Conservation (phyloP, 2,888 invertebrate genomes). For the Tortrix viridana region DNA sequence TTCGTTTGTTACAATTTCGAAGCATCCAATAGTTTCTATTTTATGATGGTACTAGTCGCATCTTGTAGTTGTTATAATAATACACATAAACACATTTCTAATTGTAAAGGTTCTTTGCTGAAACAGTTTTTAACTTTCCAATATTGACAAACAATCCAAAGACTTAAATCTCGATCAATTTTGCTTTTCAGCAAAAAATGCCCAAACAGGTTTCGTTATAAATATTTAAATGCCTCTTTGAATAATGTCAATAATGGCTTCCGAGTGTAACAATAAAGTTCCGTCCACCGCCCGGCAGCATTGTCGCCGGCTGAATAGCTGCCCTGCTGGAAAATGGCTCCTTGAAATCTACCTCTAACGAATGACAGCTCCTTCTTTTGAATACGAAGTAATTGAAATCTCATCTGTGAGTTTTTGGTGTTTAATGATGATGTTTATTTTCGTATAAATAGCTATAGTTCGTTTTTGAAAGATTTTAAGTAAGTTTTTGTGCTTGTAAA, state of each 20-base stretch:
- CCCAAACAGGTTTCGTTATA: slow-evolving; percentile 70
- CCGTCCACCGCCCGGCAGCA: slow-evolving; percentile 72
- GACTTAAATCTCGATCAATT: slow-evolving; percentile 17
- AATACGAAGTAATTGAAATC: slow-evolving; percentile 64
- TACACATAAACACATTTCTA: no score
- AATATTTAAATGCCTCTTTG: slow-evolving; percentile 77
- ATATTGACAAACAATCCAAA: background rate
- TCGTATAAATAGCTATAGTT: no score
- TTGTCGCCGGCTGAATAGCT: slow-evolving; percentile 72
- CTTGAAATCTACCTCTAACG: slow-evolving; percentile 67
- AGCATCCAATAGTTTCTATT: no score
- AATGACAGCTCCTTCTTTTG: slow-evolving; percentile 64
- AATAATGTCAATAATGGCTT: slow-evolving; percentile 80
- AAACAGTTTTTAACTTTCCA: no score
- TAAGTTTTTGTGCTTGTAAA: no score
- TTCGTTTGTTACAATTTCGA: no score
- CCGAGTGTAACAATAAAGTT: slow-evolving; percentile 76
- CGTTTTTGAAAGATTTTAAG: no score
- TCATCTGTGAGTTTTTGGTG: slow-evolving; percentile 44
- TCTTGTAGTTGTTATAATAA: no score
- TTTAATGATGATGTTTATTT: slow-evolving; percentile 21
- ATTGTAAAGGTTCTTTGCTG: no score
- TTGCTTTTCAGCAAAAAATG: slow-evolving; percentile 53
- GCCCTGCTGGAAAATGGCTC: slow-evolving; percentile 73
- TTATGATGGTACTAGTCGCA: no score